A percentile compares a stretch with the other conserved stretches of the same genome.
phyloP scores from a whole-genome alignment of 1,140 invertebrate species.

The Temnothorax curvispinosus region DNA sequence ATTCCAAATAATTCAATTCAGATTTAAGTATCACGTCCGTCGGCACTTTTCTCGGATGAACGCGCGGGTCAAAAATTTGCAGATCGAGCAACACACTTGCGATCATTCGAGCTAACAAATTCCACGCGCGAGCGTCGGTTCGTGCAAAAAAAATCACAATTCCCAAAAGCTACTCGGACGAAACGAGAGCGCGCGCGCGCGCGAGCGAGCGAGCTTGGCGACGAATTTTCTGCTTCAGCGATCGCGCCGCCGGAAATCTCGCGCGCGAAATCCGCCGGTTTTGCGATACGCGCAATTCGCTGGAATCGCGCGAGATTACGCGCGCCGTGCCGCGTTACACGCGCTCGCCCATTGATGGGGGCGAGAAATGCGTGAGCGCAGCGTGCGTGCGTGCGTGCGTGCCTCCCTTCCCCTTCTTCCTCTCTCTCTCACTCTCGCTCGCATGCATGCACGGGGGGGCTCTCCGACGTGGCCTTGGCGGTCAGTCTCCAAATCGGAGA shows the following conservation, averaged over 20 bases:
- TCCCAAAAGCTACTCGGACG: background rate
- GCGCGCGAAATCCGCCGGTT: background rate
- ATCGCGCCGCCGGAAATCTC: constrained; percentile 5
- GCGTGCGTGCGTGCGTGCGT: constrained; percentile 10
- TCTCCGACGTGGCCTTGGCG: constrained; percentile 77
- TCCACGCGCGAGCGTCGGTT: background rate
- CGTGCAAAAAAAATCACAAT: background rate
- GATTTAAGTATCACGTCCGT: background rate
- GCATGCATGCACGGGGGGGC: background rate
- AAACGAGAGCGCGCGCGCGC: background rate
- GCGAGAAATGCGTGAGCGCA: constrained; percentile 49
- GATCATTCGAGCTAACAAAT: background rate
- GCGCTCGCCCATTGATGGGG: constrained; percentile 44
- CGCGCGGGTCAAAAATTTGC: background rate
- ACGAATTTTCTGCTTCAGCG: constrained; percentile 9
- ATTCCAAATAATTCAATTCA: background rate
- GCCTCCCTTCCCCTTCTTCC: background rate
- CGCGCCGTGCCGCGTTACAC: constrained; percentile 13
- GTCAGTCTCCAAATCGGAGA: constrained; percentile 78
- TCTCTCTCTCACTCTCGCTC: background rate
- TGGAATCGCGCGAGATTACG: constrained; percentile 37
- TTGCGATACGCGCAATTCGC: constrained; percentile 24
- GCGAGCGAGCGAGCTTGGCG: background rate
- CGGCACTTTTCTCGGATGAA: background rate
- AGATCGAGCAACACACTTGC: background rate